Conservation (phyloP, 2,113 vertebrate genomes). For the Clarias macrocephalus region DNA sequence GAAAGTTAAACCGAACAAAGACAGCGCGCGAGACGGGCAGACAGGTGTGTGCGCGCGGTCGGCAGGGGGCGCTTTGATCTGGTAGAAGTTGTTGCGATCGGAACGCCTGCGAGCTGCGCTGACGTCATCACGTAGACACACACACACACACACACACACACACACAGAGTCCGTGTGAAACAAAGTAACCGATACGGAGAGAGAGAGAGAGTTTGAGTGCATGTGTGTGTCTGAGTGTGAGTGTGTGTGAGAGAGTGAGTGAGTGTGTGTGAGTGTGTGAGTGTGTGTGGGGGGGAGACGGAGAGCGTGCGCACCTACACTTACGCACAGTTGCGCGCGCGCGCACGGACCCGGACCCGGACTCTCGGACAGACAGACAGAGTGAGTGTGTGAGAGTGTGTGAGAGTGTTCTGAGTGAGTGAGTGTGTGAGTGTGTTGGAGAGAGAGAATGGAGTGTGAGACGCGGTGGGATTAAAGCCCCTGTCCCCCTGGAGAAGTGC, state of each 20-base stretch:
- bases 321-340: background rate
- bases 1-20: too few species aligned
- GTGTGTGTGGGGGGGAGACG: too few species aligned
- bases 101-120: constrained; percentile 18
- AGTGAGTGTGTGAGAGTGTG: background rate
- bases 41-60: background rate
- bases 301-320: background rate
- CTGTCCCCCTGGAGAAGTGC: background rate
- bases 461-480: background rate
- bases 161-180: background rate
- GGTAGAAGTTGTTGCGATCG: background rate
- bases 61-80: constrained; percentile 34
- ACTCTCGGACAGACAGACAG: background rate
- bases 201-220: background rate
- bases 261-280: too few species aligned
- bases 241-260: background rate
- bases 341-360: background rate
- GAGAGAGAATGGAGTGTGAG: constrained; percentile 15
- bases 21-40: too few species aligned
- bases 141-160: background rate
- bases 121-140: constrained; percentile 18
- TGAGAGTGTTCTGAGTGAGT: background rate
- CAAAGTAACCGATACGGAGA: constrained; percentile 23
- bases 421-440: background rate
- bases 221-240: too few species aligned